phyloP scores from a whole-genome alignment of 2,888 invertebrate genomes.

The Beris chalybata region DNA sequence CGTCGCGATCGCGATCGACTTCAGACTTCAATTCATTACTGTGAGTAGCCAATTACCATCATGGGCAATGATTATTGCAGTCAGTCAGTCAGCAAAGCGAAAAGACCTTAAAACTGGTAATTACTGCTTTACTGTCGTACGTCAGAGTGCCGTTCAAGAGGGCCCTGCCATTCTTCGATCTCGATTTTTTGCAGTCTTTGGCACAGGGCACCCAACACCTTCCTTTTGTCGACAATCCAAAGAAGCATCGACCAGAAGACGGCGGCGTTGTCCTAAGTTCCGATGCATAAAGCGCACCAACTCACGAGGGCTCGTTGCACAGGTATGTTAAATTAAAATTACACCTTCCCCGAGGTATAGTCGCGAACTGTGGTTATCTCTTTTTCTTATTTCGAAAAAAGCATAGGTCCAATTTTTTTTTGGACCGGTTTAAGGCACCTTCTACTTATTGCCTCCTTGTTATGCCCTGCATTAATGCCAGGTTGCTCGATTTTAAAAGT shows the following conservation, averaged over 20 bases:
- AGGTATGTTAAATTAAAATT: constrained; percentile 32
- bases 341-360: constrained; percentile 29
- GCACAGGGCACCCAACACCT: neutral
- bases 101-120: constrained; percentile 29
- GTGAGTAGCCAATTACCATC: constrained; percentile 30
- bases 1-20: constrained; percentile 17
- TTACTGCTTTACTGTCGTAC: constrained; percentile 22
- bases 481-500: constrained; percentile 25
- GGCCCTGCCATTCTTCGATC: constrained; percentile 6
- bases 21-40: constrained; percentile 25
- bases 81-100: constrained; percentile 32
- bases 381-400: constrained; percentile 1
- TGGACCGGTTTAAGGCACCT: constrained; percentile 19
- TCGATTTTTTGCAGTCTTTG: constrained; percentile 1
- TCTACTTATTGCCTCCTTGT: constrained; percentile 33
- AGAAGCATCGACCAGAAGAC: neutral
- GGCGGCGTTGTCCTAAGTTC: neutral
- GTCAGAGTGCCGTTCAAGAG: constrained; percentile 21
- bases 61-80: constrained; percentile 29
- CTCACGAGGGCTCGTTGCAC: constrained; percentile 14
- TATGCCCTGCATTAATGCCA: constrained; percentile 25
- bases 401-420: constrained; percentile 12
- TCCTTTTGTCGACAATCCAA: neutral
- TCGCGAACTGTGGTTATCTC: constrained; percentile 17
- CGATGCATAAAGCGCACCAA: constrained; percentile 24